Percentiles rank a stretch among this genome's conserved stretches.
Conservation (phyloP, 2,797 vertebrate species). For the Picus viridis region DNA sequence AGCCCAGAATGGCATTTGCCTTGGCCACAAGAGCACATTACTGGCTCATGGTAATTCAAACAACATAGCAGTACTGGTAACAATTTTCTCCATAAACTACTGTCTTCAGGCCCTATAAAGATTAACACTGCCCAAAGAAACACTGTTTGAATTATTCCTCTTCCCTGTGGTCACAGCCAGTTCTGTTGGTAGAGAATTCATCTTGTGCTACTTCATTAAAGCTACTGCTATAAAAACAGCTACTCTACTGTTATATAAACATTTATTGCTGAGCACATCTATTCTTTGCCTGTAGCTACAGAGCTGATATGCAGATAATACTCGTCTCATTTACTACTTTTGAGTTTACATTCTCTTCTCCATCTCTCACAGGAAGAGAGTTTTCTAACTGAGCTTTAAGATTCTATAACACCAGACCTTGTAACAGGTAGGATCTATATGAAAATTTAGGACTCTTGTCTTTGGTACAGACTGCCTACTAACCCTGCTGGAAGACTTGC, state of each 20-base stretch:
- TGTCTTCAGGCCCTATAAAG: not conserved
- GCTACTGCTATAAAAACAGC: not conserved
- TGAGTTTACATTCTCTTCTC: not conserved
- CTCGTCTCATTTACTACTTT: not conserved
- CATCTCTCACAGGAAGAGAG: not conserved
- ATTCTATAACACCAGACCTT: not conserved
- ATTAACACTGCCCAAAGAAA: not conserved
- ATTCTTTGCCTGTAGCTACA: not conserved
- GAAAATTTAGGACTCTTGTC: not conserved
- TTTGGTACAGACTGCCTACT: not conserved
- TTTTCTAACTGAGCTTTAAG: not conserved
- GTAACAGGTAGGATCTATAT: not conserved
- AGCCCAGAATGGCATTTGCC: too few relatives aligned
- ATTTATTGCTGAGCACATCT: not conserved
- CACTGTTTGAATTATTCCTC: not conserved
- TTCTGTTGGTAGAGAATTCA: not conserved
- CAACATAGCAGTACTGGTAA: not conserved
- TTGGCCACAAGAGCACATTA: too few relatives aligned
- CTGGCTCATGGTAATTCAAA: not conserved
- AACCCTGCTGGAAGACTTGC: not conserved
- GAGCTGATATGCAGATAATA: not conserved
- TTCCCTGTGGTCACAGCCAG: not conserved
- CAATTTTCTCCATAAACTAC: not conserved
- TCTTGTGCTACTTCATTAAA: not conserved
- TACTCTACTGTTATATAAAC: not conserved